phyloP scores from a whole-genome alignment of 1,140 invertebrate species.

The Ceratitis capitata region DNA sequence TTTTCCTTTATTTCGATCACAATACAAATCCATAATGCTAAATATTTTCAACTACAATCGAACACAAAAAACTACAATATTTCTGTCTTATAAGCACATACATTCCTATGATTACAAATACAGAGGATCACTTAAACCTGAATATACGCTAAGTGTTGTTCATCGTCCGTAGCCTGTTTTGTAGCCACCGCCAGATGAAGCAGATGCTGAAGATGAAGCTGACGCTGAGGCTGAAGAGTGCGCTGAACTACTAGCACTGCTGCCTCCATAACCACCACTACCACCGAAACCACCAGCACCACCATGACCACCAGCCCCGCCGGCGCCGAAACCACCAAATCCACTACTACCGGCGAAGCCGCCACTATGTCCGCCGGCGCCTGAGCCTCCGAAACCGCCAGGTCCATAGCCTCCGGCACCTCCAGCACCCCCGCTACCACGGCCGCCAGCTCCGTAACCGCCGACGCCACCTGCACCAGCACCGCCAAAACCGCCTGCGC shows the following conservation, averaged over 20 bases:
- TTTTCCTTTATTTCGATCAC: not conserved
- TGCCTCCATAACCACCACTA: not conserved
- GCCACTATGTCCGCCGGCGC: not conserved
- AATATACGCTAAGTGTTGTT: not conserved
- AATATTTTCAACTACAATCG: not conserved
- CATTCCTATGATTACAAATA: too few relatives aligned
- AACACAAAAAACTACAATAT: conserved; percentile 10
- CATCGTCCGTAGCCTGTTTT: not conserved
- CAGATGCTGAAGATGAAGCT: not conserved
- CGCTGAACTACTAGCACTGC: not conserved
- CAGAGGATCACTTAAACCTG: not conserved
- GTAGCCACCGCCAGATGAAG: not conserved
- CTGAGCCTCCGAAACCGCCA: not conserved
- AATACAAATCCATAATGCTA: not conserved
- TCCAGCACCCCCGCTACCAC: not conserved
- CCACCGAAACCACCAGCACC: not conserved
- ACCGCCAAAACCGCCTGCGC: not conserved
- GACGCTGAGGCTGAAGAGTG: not conserved
- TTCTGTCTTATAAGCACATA: not conserved
- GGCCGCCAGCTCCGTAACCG: not conserved
- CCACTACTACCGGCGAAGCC: not conserved
- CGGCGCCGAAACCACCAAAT: not conserved
- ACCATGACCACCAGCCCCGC: not conserved
- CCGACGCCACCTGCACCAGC: not conserved
- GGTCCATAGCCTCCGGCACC: not conserved